Evolutionary conservation across 2,113 vertebrate species (phyloP).

Genomic region (Triplophysa siluroides): DNA sequence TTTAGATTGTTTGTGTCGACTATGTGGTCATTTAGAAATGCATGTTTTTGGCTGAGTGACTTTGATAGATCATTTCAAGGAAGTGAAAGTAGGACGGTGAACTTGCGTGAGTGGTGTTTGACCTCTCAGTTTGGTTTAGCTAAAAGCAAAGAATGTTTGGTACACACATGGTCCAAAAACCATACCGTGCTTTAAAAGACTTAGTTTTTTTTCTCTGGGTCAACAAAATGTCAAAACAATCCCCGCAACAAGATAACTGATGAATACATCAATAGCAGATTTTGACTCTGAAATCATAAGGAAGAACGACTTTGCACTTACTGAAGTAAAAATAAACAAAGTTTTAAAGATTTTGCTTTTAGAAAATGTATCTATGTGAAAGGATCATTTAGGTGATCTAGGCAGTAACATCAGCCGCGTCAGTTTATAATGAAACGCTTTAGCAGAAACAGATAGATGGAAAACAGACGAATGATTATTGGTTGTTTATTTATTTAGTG

Average conservation of each 20-base stretch:
- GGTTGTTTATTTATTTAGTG: no score
- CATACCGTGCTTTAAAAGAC: not conserved
- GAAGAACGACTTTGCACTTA: not conserved
- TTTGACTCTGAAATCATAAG: not conserved
- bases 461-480: no score
- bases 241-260: not conserved
- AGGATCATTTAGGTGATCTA: no score
- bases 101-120: not conserved
- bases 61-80: not conserved
- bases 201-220: not conserved
- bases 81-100: not conserved
- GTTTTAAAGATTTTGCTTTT: not conserved
- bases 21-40: conserved; percentile 5
- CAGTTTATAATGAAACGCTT: no score
- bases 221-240: not conserved
- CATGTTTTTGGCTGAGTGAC: not conserved
- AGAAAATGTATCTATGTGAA: no score
- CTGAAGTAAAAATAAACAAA: not conserved
- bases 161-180: conserved; percentile 28
- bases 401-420: no score
- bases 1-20: not conserved
- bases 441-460: no score
- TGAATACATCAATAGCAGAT: not conserved
- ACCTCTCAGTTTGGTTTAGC: conserved; percentile 9
- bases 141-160: conserved; percentile 32